These are phyloP conservation scores for Venustaconcha ellipsiformis DNA, from an alignment of 1,140 invertebrate genomes.

Conservation along the genomic window DNA sequence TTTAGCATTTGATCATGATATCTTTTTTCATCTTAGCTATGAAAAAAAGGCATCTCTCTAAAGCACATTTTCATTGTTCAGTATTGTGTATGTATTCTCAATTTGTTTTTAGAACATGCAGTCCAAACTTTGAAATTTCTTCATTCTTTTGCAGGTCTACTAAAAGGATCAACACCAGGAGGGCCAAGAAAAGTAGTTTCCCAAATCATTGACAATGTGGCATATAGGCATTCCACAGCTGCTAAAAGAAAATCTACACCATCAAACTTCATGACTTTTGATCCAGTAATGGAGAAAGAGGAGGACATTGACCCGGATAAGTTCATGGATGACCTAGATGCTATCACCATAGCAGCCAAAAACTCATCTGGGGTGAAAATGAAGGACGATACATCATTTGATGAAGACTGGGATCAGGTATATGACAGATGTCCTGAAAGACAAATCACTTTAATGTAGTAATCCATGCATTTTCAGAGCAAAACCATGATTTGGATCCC, in stretches of 20 bases:
- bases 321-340: constrained; percentile 38
- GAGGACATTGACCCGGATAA: constrained; percentile 44
- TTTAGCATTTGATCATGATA: too few species aligned
- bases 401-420: constrained; percentile 20
- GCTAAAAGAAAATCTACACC: constrained; percentile 39
- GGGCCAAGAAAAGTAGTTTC: constrained; percentile 48
- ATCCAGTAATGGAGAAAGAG: constrained; percentile 50
- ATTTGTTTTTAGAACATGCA: too few species aligned
- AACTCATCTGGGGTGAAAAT: not conserved
- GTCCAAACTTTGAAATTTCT: not conserved
- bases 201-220: constrained; percentile 56
- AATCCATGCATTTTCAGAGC: not conserved
- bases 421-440: not conserved
- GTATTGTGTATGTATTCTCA: too few species aligned
- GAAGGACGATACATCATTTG: constrained; percentile 3
- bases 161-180: constrained; percentile 53
- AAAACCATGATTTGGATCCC: too few species aligned
- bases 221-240: constrained; percentile 28
- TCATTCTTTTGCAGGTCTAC: constrained; percentile 49
- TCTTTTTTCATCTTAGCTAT: too few species aligned
- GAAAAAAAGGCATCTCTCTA: too few species aligned
- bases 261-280: constrained; percentile 36
- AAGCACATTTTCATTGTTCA: too few species aligned
- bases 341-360: constrained; percentile 26
- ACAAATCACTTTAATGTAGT: not conserved